These are phyloP conservation scores for Urocynchramus pylzowi DNA, from an alignment of 2,113 vertebrate species.

Conservation along the genomic window DNA sequence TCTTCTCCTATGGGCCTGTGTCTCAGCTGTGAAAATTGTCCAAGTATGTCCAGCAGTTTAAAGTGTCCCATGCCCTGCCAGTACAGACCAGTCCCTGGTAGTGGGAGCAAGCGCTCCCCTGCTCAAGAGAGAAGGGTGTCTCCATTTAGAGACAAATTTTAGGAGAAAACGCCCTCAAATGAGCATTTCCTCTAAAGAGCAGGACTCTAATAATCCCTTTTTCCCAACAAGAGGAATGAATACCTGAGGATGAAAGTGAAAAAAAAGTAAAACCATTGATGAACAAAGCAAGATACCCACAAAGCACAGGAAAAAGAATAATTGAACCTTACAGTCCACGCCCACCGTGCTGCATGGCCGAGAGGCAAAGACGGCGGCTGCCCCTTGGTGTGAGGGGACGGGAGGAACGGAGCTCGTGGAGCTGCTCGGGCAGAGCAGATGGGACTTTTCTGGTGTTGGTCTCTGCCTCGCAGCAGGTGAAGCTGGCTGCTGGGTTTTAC, in stretches of 20 bases:
- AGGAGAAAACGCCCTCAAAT: neutral
- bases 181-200: neutral
- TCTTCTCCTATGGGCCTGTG: neutral
- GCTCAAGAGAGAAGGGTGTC: neutral
- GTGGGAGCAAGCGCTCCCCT: neutral
- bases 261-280: neutral
- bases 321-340: neutral
- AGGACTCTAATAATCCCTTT: neutral
- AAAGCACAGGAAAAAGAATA: neutral
- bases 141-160: neutral
- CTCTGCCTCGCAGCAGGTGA: neutral
- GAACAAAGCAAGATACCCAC: neutral
- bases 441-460: neutral
- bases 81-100: neutral
- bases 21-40: neutral
- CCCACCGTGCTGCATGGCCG: fast-evolving
- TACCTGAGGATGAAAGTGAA: neutral
- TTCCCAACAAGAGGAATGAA: neutral
- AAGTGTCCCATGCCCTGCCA: neutral
- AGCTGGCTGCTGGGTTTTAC: neutral
- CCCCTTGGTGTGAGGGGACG: neutral
- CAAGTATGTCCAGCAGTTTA: neutral
- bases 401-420: neutral
- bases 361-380: neutral
- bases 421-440: neutral